Evolutionary conservation across 2,113 vertebrate species (phyloP).

Genomic region (Muntiacus muntjak): DNA sequence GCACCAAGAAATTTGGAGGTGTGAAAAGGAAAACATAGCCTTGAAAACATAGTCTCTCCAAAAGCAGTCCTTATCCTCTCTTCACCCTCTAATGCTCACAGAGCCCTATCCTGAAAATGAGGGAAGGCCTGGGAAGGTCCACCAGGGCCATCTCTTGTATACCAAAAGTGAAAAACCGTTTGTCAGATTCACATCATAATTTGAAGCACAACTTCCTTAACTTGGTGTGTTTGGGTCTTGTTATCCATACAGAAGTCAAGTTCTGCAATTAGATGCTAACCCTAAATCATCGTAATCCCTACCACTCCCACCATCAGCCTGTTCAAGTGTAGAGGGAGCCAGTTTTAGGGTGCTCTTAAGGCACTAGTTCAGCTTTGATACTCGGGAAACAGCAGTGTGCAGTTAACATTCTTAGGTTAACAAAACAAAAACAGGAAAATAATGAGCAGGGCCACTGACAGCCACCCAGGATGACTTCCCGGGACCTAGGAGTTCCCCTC

Average conservation of each 20-base stretch:
- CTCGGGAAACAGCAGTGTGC: neutral
- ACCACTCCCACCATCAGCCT: neutral
- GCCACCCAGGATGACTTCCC: neutral
- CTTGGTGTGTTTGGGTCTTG: neutral
- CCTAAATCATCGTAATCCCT: neutral
- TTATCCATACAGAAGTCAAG: neutral
- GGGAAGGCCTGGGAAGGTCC: neutral
- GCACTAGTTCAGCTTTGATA: neutral
- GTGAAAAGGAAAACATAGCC: neutral
- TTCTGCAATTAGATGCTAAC: neutral
- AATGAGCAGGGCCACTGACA: no score
- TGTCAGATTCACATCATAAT: neutral
- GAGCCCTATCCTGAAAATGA: neutral
- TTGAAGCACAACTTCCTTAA: neutral
- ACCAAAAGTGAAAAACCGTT: neutral
- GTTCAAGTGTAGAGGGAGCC: neutral
- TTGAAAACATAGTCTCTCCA: neutral
- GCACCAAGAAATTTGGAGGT: neutral
- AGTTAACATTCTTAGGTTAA: neutral
- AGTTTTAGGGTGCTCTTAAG: accelerated
- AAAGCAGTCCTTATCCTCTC: neutral
- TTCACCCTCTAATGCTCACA: neutral
- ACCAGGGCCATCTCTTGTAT: accelerated
- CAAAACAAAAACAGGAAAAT: neutral
- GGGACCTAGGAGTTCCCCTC: neutral